phyloP scores from a whole-genome alignment of 2,888 invertebrate genomes.

The Leucophenga montana region DNA sequence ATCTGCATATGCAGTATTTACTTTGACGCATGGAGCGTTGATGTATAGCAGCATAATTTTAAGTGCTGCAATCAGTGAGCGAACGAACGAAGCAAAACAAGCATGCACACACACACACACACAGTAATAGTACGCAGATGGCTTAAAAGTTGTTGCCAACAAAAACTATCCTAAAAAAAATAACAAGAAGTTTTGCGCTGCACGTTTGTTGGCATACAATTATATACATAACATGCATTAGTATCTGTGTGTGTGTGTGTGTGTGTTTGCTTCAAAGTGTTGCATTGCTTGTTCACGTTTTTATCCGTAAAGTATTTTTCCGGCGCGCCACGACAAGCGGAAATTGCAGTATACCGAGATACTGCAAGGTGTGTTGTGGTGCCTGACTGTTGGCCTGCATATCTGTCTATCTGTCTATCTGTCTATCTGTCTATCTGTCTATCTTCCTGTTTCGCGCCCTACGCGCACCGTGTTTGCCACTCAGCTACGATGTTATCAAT shows the following conservation, averaged over 20 bases:
- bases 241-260: constrained; percentile 17
- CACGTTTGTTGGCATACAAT: constrained; percentile 10
- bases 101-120: background rate
- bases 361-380: constrained; percentile 27
- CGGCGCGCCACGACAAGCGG: constrained; percentile 36
- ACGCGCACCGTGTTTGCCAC: constrained; percentile 22
- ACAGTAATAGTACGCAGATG: background rate
- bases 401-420: constrained; percentile 18
- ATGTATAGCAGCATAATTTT: constrained; percentile 46
- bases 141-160: background rate
- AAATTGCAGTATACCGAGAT: constrained; percentile 36
- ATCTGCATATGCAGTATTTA: no score
- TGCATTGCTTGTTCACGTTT: constrained; percentile 7
- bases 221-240: constrained; percentile 13
- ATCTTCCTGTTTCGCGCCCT: background rate
- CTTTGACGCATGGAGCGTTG: no score
- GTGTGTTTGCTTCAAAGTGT: no score
- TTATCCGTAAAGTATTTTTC: constrained; percentile 36
- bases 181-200: constrained; percentile 6
- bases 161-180: constrained; percentile 24
- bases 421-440: constrained; percentile 34
- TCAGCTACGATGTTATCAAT: constrained; percentile 62
- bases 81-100: constrained; percentile 23
- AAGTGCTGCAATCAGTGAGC: constrained; percentile 55
- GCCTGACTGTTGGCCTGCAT: constrained; percentile 24